phyloP scores from a whole-genome alignment of 2,888 invertebrate genomes.

The Caradrina clavipalpis region DNA sequence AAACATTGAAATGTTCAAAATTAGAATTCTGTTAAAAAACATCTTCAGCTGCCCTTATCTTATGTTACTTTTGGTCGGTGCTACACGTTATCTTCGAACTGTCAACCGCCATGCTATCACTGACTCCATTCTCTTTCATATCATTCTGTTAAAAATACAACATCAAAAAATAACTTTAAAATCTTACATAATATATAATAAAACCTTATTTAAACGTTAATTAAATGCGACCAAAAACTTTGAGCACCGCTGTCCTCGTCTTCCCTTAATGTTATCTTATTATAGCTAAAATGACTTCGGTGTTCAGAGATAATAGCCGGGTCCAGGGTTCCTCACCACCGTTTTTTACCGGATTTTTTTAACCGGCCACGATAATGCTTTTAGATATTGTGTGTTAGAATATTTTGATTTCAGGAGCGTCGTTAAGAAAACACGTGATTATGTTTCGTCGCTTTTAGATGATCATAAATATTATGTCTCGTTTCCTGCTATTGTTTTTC shows the following conservation, averaged over 20 bases:
- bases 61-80: no score
- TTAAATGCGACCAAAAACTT: conserved; percentile 65
- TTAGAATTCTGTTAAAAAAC: background rate
- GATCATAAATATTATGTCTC: conserved; percentile 25
- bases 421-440: conserved; percentile 57
- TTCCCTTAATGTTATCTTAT: conserved; percentile 91
- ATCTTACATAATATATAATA: background rate
- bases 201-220: conserved; percentile 1
- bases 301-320: conserved; percentile 89
- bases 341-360: conserved; percentile 85
- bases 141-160: background rate
- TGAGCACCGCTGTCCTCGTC: conserved; percentile 74
- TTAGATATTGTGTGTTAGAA: conserved; percentile 85
- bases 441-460: conserved; percentile 48
- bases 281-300: conserved; percentile 91
- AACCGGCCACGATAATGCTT: conserved; percentile 81
- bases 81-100: no score
- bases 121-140: no score
- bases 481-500: conserved; percentile 34
- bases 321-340: conserved; percentile 82
- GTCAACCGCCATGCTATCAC: no score
- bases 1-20: background rate
- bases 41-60: no score
- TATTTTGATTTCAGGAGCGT: conserved; percentile 80
- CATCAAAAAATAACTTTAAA: background rate